Percentiles rank a stretch among this genome's conserved stretches.
phyloP scores from a whole-genome alignment of 2,113 vertebrate species.

The Nestor notabilis region DNA sequence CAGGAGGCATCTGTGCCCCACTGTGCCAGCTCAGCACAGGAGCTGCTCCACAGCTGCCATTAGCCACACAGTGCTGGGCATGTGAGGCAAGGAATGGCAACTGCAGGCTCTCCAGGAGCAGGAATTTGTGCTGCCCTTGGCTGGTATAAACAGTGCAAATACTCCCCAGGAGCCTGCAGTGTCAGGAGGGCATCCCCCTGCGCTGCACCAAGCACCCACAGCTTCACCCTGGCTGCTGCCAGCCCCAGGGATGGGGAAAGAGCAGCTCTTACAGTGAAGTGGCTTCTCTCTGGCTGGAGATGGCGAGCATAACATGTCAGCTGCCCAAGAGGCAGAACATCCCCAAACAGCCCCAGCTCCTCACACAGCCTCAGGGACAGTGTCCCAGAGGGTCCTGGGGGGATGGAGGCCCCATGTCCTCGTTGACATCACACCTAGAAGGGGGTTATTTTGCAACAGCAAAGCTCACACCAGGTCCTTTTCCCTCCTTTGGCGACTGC shows the following conservation, averaged over 20 bases:
- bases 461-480: background rate
- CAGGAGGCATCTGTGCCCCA: background rate
- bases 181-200: background rate
- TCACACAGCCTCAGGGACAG: background rate
- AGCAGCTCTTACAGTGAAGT: background rate
- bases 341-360: background rate
- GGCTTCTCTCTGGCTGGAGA: background rate
- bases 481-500: fast-evolving
- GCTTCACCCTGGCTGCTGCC: fast-evolving
- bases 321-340: fast-evolving
- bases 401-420: background rate
- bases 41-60: background rate
- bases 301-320: fast-evolving
- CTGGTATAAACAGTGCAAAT: fast-evolving
- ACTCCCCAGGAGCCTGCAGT: background rate
- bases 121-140: background rate
- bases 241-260: fast-evolving
- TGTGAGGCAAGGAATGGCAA: fast-evolving
- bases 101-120: background rate
- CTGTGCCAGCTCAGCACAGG: fast-evolving
- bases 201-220: too few species aligned
- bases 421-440: background rate
- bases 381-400: background rate
- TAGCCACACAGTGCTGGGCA: fast-evolving
- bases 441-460: background rate